Base-by-base conservation (phyloP, 2,888 invertebrate species). In the Toxonevra muliebris region DNA sequence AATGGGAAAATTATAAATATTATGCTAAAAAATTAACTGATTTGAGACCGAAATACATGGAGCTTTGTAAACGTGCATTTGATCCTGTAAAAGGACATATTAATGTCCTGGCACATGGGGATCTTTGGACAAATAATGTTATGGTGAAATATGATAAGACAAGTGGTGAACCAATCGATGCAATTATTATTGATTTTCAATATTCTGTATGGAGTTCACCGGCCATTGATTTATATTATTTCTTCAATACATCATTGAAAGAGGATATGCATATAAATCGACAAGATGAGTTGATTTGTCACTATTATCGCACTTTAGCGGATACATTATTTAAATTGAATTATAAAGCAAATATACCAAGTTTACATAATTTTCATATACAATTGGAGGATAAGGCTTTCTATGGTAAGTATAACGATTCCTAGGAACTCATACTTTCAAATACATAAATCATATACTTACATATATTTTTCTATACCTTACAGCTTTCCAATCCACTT, bases 181-280 rank as follows among this genome's bases (percentile, higher is more conserved):
- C 76, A 0, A 75, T 82, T 4, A 72, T 85, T 2, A 82, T 85
- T 43, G 85, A 85, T 68, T 85, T 84, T 17, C 85, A 85, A 62
- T 85, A 82, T 71, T 74, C 80, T n/a, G 80, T 73, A n/a, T 85
- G 85, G 85, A 78, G 80, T 42, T 84, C 85, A 9, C 85, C 85
- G 2, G 81, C 81, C 0, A 76, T 84, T 48, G 85, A 85, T 76
- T 71, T 85, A 13, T 81, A 82, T 66, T 84, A 84, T 62, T 80
- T 85, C 8, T 67, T 85, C 7, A 82, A 85, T 59, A 79, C 83
- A 0, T 85, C 85, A 0, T 59, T 85, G 62, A 69, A 74, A 4
- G 78, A 83, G 12, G 81, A 82, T 8, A 62, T 84, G 2, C 79
- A 82, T 45, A 60, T 80, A 13, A 71, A 80, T 64, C 73, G 76